Base-by-base conservation (phyloP, 2,113 vertebrate species). In the Irena cyanogastra region DNA sequence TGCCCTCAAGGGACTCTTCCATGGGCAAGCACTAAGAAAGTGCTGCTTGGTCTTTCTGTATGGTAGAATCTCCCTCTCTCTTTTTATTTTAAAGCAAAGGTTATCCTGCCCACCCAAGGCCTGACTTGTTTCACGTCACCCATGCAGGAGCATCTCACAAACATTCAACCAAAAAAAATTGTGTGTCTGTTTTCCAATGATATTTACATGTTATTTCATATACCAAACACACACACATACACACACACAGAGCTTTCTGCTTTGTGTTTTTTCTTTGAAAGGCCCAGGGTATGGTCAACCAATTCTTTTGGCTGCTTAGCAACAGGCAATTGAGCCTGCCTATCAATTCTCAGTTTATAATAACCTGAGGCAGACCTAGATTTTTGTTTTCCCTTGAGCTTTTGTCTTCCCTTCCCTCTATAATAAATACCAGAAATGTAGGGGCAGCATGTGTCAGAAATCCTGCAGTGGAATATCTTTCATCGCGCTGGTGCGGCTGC, bases 331-430 rank as follows among this genome's bases (percentile, higher is more conserved):
- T 94, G 92, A 93, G 89, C 84, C 90, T 94, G 94, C 87, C 95
- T 95, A 92, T 96, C 97, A 94, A 94, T 97, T 95, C 93, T 97
- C 87, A 63, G 94, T 96, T 97, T 97, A 95, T 96, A 97, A 97
- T 97, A 97, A 97, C 82, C 87, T 86, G 87, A 97, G 96, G 93
- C 95, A 97, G 93, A 93, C 87, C 85, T 94, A 96, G 91, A 94
- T 97, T 97, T 97, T 97, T 97, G 91, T 96, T 96, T 96, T 96
- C 94, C 95, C 94, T 91, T 63, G 95, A 91, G 94, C 87, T 90
- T 95, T 87, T 94, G 85, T 95, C 92, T 93, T 89, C 89, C 50
- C 78, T 90, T 84, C 76, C 49, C 77, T 95, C 87, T 83, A 50
- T 97, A 97, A 95, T 96, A 97, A 96, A 95, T 94, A 91, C 92